phyloP scores from a whole-genome alignment of 2,113 vertebrate genomes.

The Sturnus vulgaris region DNA sequence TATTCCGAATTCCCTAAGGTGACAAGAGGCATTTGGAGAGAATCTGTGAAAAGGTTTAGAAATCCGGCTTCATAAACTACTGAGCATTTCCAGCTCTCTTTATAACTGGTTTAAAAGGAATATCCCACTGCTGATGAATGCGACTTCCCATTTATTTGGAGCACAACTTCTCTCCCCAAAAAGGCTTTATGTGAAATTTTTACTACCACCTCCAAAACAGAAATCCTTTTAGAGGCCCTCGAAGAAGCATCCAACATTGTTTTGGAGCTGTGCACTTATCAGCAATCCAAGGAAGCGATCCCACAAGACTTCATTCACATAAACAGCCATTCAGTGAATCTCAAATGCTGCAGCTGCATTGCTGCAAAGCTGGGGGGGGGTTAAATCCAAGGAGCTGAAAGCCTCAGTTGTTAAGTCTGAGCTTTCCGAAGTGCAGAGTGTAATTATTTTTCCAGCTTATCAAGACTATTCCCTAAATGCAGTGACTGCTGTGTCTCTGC shows the following conservation, averaged over 20 bases:
- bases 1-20: background rate
- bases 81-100: background rate
- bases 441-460: background rate
- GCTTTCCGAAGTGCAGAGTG: background rate
- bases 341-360: constrained; percentile 37
- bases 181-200: background rate
- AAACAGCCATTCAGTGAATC: background rate
- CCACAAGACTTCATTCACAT: constrained; percentile 33
- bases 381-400: constrained; percentile 16
- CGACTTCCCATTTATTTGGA: background rate
- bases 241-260: background rate
- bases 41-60: background rate
- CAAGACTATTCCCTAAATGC: background rate
- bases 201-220: background rate
- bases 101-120: background rate
- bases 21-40: background rate
- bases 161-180: background rate
- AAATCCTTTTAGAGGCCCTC: background rate
- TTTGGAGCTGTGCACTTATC: background rate
- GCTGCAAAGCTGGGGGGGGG: background rate
- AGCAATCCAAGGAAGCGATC: background rate
- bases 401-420: constrained; percentile 21
- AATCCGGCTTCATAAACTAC: background rate
- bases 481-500: background rate
- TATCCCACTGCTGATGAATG: background rate